Evolutionary conservation across 2,888 invertebrate species (phyloP).

Genomic region (Endomychus coccineus): DNA sequence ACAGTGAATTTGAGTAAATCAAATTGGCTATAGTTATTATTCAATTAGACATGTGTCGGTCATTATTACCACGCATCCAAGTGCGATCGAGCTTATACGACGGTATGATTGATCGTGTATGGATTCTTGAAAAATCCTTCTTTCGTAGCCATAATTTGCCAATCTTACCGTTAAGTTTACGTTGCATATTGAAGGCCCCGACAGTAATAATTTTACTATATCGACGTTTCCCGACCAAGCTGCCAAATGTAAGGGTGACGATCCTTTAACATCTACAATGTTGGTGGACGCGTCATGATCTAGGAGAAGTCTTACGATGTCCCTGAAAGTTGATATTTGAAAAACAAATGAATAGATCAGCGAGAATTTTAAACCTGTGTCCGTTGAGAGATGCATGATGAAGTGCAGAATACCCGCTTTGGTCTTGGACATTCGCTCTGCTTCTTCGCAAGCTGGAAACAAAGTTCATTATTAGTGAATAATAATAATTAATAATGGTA

Average conservation of each 20-base stretch:
- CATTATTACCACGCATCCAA: too few relatives aligned
- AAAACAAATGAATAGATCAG: not conserved
- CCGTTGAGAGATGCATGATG: slow-evolving; percentile 93
- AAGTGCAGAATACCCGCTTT: slow-evolving; percentile 86
- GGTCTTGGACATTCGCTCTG: slow-evolving; percentile 88
- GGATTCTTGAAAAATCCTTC: too few relatives aligned
- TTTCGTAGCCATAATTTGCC: too few relatives aligned
- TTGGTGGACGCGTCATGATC: slow-evolving; percentile 84
- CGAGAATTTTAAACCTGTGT: slow-evolving; percentile 67
- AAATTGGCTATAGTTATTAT: too few relatives aligned
- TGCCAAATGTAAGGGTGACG: slow-evolving; percentile 86
- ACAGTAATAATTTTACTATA: slow-evolving; percentile 77
- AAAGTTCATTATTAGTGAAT: too few relatives aligned
- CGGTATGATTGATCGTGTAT: too few relatives aligned
- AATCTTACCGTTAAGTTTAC: slow-evolving; percentile 77
- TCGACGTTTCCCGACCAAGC: slow-evolving; percentile 91
- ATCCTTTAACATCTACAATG: slow-evolving; percentile 81
- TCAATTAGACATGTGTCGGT: too few relatives aligned
- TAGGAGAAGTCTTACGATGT: slow-evolving; percentile 76
- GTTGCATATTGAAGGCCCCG: slow-evolving; percentile 73
- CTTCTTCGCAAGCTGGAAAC: slow-evolving; percentile 73
- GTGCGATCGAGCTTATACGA: too few relatives aligned
- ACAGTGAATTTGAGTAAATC: too few relatives aligned
- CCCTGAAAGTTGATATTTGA: slow-evolving; percentile 48
- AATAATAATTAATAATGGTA: too few relatives aligned